These are phyloP conservation scores for Pararge aegeria DNA, from an alignment of 1,140 invertebrate genomes.

Conservation along the genomic window DNA sequence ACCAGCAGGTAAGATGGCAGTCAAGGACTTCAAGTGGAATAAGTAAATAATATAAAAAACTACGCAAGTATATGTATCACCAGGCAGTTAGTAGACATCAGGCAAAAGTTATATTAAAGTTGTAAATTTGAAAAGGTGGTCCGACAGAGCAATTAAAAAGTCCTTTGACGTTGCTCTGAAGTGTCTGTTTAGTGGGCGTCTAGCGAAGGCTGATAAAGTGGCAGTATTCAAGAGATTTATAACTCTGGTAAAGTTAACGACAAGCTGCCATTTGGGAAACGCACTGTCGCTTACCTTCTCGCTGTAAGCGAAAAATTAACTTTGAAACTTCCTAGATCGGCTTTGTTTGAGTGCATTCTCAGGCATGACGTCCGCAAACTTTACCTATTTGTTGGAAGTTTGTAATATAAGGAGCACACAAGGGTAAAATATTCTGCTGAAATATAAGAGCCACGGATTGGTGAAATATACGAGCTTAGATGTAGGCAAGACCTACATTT, in stretches of 20 bases:
- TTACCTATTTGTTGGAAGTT: constrained; percentile 6
- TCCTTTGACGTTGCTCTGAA: constrained; percentile 52
- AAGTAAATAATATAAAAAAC: no score
- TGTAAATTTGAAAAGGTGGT: constrained; percentile 37
- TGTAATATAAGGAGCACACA: not conserved
- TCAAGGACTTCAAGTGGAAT: no score
- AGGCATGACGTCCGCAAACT: constrained; percentile 30
- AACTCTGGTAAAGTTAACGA: constrained; percentile 61
- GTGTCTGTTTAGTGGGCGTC: constrained; percentile 44
- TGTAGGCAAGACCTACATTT: no score
- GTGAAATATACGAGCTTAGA: no score
- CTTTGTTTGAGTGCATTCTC: constrained; percentile 41
- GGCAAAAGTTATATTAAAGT: constrained; percentile 14
- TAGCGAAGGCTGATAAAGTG: constrained; percentile 53
- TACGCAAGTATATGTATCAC: not conserved
- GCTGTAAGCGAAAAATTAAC: constrained; percentile 54
- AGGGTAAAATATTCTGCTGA: not conserved
- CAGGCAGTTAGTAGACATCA: not conserved
- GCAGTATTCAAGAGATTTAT: constrained; percentile 63
- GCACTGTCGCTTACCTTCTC: constrained; percentile 55
- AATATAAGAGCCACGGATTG: no score
- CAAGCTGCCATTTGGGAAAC: constrained; percentile 54
- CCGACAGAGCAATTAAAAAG: constrained; percentile 50
- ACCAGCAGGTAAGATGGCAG: no score
- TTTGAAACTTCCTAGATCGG: constrained; percentile 53